Evolutionary conservation across 2,888 invertebrate genomes (phyloP).

Genomic region (Apamea sordens): DNA sequence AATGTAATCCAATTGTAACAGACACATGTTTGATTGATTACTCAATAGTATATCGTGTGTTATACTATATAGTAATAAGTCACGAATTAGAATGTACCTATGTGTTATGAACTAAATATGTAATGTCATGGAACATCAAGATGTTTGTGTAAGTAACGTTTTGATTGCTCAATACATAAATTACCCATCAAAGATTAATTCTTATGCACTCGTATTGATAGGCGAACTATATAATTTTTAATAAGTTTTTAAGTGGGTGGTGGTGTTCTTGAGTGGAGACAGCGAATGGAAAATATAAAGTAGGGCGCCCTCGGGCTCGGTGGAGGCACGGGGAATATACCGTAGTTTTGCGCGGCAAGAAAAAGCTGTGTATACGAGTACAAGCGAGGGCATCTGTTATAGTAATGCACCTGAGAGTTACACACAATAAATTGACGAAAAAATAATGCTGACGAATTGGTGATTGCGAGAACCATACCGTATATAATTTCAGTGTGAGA

Average conservation of each 20-base stretch:
- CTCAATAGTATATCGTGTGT: conserved; percentile 69
- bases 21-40: conserved; percentile 71
- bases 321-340: too few species aligned
- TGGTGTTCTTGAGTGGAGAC: too few species aligned
- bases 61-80: conserved; percentile 68
- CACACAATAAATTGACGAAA: neutral
- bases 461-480: conserved; percentile 8
- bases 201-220: conserved; percentile 1
- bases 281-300: too few species aligned
- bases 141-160: conserved; percentile 9
- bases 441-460: neutral
- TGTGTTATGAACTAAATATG: conserved; percentile 51
- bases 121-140: conserved; percentile 66
- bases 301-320: too few species aligned
- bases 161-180: conserved; percentile 1
- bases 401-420: neutral
- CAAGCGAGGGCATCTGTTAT: too few species aligned
- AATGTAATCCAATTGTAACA: conserved; percentile 44
- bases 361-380: too few species aligned
- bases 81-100: conserved; percentile 76
- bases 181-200: conserved; percentile 20
- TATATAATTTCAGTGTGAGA: conserved; percentile 13
- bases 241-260: neutral
- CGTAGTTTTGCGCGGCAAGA: too few species aligned
- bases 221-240: neutral